Evolutionary conservation across 2,888 invertebrate genomes (phyloP).

Genomic region (Tridacna gigas): DNA sequence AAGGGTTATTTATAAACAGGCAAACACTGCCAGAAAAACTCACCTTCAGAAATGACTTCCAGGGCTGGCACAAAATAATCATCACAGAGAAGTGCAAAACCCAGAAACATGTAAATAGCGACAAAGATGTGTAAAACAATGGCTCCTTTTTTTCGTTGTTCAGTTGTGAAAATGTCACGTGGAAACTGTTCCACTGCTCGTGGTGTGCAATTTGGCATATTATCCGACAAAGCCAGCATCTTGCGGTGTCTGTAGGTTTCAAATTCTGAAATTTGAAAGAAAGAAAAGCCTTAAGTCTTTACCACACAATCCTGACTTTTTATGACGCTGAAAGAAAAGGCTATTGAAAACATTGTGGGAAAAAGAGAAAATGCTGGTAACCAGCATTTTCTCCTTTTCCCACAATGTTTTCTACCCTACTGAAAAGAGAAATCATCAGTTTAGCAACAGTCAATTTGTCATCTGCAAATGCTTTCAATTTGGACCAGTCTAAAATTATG

Average conservation of each 20-base stretch:
- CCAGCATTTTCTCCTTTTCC: too few relatives aligned
- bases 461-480: too few relatives aligned
- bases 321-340: too few relatives aligned
- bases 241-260: neutral
- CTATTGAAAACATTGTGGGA: too few relatives aligned
- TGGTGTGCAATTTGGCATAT: slow-evolving; percentile 87
- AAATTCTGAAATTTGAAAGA: neutral
- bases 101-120: slow-evolving; percentile 92
- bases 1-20: too few relatives aligned
- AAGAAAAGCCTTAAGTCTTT: neutral
- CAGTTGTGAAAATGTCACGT: slow-evolving; percentile 91
- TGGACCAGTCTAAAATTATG: too few relatives aligned
- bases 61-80: slow-evolving; percentile 97
- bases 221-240: neutral
- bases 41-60: slow-evolving; percentile 94
- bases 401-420: too few relatives aligned
- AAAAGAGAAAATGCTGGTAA: too few relatives aligned
- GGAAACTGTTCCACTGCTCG: slow-evolving; percentile 96
- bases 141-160: slow-evolving; percentile 91
- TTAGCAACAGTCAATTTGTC: too few relatives aligned
- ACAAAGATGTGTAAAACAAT: slow-evolving; percentile 92
- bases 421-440: too few relatives aligned
- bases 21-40: slow-evolving; percentile 81
- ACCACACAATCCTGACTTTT: too few relatives aligned
- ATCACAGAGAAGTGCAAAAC: slow-evolving; percentile 95